Base-by-base conservation (phyloP, 1,140 invertebrate species). In the Littorina saxatilis region DNA sequence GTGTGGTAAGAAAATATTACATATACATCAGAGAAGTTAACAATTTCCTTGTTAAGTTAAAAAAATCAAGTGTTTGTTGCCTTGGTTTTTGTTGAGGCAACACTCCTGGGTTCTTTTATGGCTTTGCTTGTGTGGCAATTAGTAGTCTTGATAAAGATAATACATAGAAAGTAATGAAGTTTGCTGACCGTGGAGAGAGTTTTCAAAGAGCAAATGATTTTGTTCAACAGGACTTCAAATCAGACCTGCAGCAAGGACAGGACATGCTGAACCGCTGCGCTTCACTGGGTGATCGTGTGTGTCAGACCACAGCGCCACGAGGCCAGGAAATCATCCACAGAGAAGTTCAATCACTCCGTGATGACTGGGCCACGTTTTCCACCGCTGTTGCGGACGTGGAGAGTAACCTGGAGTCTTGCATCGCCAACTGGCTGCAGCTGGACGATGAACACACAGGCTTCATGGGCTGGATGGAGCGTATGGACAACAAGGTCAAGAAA, bases 361-460 rank as follows among this genome's bases (percentile, higher is more conserved):
- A 91, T 50, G 90, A 91, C 68, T 91, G 90, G 90, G 82, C 85
- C 20, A 73, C 80, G 2, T 88, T 92, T 77, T 82, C 86, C n/a
- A 70, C 83, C 9, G 86, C 87, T 37, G 87, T 91, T 15, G 85
- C 86, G 43, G 88, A 91, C 43, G 88, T 90, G 50, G 98, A 98
- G 93, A 94, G 94, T 82, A 93, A 97, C 37, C 93, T 99, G 7
- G 97, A 99, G 93, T 94, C 95, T 80, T 97, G 96, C 83, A 96
- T 98, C 88, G 96, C 97, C 0, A 97, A 98, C 92, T 98, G 97
- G 97, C 96, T 96, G 27, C 97, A 99, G 92, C 98, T 98, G 89
- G 97, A 98, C 92, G 97, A 98, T 90, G 96, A 98, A 87, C 97
- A 97, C 88, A 95, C 95, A 17, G 72, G 82, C 23, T 89, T 92